Conservation (phyloP, 2,113 vertebrate genomes). For the Apteryx mantelli region DNA sequence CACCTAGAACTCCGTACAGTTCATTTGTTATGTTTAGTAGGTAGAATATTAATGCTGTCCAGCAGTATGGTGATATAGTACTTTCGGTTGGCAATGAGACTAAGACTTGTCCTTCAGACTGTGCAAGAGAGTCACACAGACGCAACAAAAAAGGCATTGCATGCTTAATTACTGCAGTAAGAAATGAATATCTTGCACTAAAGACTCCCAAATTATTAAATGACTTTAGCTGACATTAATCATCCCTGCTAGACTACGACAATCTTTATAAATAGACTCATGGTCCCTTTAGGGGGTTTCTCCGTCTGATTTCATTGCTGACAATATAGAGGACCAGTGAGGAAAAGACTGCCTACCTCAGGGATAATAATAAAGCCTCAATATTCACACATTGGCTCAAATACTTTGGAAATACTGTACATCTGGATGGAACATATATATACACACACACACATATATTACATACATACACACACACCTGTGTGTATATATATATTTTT, state of each 20-base stretch:
- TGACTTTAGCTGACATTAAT: conserved; percentile 35
- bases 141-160: neutral
- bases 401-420: neutral
- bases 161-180: conserved; percentile 41
- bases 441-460: no score
- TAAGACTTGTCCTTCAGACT: conserved; percentile 24
- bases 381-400: neutral
- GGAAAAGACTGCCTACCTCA: neutral
- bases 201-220: conserved; percentile 34
- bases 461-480: no score
- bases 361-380: neutral
- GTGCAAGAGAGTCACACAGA: neutral
- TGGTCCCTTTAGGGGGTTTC: neutral
- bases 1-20: neutral
- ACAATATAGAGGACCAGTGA: neutral
- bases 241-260: neutral
- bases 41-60: neutral
- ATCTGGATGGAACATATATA: neutral
- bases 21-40: neutral
- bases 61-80: neutral
- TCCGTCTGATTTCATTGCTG: neutral
- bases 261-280: conserved; percentile 8
- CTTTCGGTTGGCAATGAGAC: neutral
- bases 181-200: neutral
- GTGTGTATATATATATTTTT: no score